phyloP scores from a whole-genome alignment of 2,113 vertebrate species.

The Microcebus jonahi region DNA sequence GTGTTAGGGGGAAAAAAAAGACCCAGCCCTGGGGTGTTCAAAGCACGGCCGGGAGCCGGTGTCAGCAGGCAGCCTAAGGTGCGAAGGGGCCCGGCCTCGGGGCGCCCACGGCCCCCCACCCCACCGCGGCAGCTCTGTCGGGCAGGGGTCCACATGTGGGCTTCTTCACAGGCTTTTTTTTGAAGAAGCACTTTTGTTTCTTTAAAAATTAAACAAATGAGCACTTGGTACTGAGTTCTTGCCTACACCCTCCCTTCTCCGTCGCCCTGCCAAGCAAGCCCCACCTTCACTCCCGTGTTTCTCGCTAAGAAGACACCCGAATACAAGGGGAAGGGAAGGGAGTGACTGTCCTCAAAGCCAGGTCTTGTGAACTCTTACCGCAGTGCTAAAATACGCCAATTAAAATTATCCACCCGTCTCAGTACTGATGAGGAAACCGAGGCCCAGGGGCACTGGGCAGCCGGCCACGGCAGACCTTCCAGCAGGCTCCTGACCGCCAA shows the following conservation, averaged over 20 bases:
- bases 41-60: accelerated
- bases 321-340: accelerated
- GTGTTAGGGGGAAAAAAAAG: neutral
- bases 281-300: accelerated
- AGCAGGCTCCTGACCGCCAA: neutral
- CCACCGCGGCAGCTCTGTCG: accelerated
- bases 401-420: accelerated
- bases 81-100: accelerated
- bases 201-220: neutral
- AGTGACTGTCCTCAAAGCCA: neutral
- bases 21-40: neutral
- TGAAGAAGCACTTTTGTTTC: neutral
- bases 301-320: neutral
- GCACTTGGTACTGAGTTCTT: neutral
- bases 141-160: accelerated
- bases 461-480: neutral
- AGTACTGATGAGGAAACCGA: neutral
- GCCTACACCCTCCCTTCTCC: neutral
- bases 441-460: neutral
- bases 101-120: neutral
- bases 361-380: accelerated
- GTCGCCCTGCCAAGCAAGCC: neutral
- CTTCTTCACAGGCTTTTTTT: neutral
- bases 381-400: too few species aligned
- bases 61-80: accelerated